Base-by-base conservation (phyloP, 1,140 invertebrate genomes). In the Thalassaphorura encarpata region DNA sequence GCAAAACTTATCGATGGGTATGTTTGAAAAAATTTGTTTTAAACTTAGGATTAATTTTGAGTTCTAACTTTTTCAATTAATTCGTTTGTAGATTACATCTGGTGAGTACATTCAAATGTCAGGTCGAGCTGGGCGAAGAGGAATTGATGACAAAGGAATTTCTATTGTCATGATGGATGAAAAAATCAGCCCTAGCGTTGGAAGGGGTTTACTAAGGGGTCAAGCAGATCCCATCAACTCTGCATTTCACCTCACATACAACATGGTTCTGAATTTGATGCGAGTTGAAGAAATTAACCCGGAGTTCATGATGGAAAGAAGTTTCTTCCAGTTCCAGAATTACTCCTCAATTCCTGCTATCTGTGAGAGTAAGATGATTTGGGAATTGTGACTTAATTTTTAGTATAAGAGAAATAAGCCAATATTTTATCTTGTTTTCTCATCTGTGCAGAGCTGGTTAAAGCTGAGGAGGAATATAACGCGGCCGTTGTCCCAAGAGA, bases 31-130 rank as follows among this genome's bases (percentile, higher is more conserved):
- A n/a, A n/a, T n/a, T 51, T 31, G 24, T 24, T 13, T 5, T 18
- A 18, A 5, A 52, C 15, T 33, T 18, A 54, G 8, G 19, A 13
- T 58, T 16, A 5, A 29, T n/a, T n/a, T n/a, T n/a, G 58, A 40
- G 6, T 47, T 66, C 16, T 42, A 8, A 24, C 50, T 47, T 42
- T 24, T 15, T 40, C 8, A 16, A 18, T 29, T n/a, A 43, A 18
- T 40, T 13, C 61, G 13, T 27, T 61, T 62, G 6, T 53, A 83
- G 89, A 79, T 96, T 42, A 88, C 91, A 0, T 97, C 94, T 8
- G 97, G 96, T 5, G 97, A 99, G 73, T 99, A 99, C 68, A 99
- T 99, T 67, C 97, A 99, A 72, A 99, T 99, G 96, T 93, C 91
- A 43, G 96, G 96, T 2, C 77, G 96, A 61, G 95, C 96, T n/a